Evolutionary conservation across 2,888 invertebrate genomes (phyloP).

Genomic region (Osmoderma eremita): DNA sequence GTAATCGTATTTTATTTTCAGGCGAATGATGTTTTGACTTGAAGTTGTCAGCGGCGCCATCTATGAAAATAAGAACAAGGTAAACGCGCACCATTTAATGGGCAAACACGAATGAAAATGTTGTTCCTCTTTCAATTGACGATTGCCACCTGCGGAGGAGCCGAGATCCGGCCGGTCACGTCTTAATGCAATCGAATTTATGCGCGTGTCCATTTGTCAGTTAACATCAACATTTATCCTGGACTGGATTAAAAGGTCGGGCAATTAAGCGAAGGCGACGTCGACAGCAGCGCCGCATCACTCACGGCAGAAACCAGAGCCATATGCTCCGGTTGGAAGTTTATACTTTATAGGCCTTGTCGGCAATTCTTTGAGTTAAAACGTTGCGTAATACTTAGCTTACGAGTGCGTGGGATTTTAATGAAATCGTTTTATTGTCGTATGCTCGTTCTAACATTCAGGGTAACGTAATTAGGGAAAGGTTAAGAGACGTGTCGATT

Average conservation of each 20-base stretch:
- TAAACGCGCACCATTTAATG: constrained; percentile 30
- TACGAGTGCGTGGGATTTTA: too few species aligned
- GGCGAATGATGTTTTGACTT: constrained; percentile 30
- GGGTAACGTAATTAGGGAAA: too few species aligned
- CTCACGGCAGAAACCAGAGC: too few species aligned
- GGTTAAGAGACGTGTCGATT: too few species aligned
- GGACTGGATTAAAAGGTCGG: constrained; percentile 4
- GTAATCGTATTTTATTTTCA: constrained; percentile 27
- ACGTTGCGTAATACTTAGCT: too few species aligned
- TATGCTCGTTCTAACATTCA: too few species aligned
- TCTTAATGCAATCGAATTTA: constrained; percentile 24
- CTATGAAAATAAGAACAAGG: constrained; percentile 33
- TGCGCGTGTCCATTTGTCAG: constrained; percentile 5
- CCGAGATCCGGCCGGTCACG: constrained; percentile 3
- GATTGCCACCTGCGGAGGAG: constrained; percentile 33
- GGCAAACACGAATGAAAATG: constrained; percentile 31
- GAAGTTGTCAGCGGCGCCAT: constrained; percentile 32
- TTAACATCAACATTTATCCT: constrained; percentile 20
- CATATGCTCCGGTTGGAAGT: too few species aligned
- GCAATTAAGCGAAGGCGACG: neutral
- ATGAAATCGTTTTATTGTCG: too few species aligned
- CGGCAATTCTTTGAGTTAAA: too few species aligned
- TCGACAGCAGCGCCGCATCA: neutral
- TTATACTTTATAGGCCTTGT: too few species aligned
- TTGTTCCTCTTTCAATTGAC: constrained; percentile 32